Evolutionary conservation across 1,140 invertebrate species (phyloP), one percentile per base, ranked within the genome.

Genomic region (Chlorops oryzae): DNA sequence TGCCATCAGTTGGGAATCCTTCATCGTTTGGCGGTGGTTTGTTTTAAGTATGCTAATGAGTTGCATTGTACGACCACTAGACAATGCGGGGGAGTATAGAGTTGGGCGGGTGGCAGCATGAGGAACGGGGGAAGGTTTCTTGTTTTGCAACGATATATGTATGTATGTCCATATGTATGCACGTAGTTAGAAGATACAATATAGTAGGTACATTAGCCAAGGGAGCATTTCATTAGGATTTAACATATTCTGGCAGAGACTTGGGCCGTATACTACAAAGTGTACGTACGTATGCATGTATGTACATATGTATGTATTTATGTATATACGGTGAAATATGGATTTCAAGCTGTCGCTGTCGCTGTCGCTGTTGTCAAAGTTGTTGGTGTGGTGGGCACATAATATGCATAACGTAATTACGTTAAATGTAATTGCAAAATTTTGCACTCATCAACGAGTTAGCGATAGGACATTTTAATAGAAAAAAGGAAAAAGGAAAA

Each of bases 371-470:
- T n/a, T n/a, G n/a, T n/a, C n/a, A n/a, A n/a, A n/a, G n/a, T n/a
- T n/a, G 44, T 46, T 32, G 6, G 28, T 38, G 6, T 47, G 32
- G 44, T 9, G 27, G 32, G 39, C 47, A 41, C 18, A 25, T 50
- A 67, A 67, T 67, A 67, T 67, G 64, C 64, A 67, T 67, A 67
- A 67, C 62, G 64, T 65, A 67, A 67, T 67, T 67, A 67, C 64
- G 63, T 60, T 59, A 67, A 67, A 67, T 61, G 62, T 67, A 67
- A 67, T 67, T 67, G 64, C 64, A 48, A 47, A 52, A 52, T 24
- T 45, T 43, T 42, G 32, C 49, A 38, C 49, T 39, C 42, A 44
- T 45, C 49, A 24, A n/a, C n/a, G n/a, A n/a, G n/a, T n/a, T n/a
- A n/a, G n/a, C n/a, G n/a, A n/a, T n/a, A n/a, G n/a, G n/a, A n/a